phyloP scores from a whole-genome alignment of 2,797 vertebrate genomes.

The Hapalemur alaotrensis region DNA sequence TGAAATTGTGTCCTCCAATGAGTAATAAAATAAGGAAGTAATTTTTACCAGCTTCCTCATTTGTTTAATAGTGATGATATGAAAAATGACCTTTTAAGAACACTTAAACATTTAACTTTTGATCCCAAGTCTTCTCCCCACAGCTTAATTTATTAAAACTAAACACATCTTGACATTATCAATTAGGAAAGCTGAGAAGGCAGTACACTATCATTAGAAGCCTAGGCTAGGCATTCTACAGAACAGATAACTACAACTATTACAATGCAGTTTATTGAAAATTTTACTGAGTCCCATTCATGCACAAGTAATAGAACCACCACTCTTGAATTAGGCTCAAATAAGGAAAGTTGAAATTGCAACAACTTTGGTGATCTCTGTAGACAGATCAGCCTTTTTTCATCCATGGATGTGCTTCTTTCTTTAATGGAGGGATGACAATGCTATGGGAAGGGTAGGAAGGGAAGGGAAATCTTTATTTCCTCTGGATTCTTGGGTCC shows the following conservation, averaged over 20 bases:
- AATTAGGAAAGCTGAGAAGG: constrained; percentile 75
- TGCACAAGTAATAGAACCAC: constrained; percentile 76
- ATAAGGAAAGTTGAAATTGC: constrained; percentile 71
- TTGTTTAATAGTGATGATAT: constrained; percentile 78
- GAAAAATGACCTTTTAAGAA: constrained; percentile 78
- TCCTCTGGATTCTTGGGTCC: background rate
- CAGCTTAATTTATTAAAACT: constrained; percentile 81
- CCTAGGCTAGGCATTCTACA: constrained; percentile 33
- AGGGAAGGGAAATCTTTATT: background rate
- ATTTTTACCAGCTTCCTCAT: constrained; percentile 74
- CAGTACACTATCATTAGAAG: constrained; percentile 77
- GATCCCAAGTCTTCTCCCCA: constrained; percentile 71
- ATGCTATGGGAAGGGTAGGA: accelerated
- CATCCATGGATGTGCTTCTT: background rate
- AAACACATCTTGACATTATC: constrained; percentile 78
- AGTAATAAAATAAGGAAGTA: constrained; percentile 68
- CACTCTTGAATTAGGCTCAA: constrained; percentile 80
- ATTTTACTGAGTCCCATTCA: constrained; percentile 76
- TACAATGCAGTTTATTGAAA: constrained; percentile 72
- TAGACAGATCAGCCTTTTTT: background rate
- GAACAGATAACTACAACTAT: constrained; percentile 50
- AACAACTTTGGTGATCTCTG: background rate
- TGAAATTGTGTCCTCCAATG: constrained; percentile 66
- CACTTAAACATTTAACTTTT: constrained; percentile 78
- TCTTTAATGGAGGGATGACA: background rate